Percentiles rank a stretch among this genome's conserved stretches.
These are phyloP conservation scores for Charanyca ferruginea DNA, from an alignment of 2,888 invertebrate genomes.

Conservation along the genomic window DNA sequence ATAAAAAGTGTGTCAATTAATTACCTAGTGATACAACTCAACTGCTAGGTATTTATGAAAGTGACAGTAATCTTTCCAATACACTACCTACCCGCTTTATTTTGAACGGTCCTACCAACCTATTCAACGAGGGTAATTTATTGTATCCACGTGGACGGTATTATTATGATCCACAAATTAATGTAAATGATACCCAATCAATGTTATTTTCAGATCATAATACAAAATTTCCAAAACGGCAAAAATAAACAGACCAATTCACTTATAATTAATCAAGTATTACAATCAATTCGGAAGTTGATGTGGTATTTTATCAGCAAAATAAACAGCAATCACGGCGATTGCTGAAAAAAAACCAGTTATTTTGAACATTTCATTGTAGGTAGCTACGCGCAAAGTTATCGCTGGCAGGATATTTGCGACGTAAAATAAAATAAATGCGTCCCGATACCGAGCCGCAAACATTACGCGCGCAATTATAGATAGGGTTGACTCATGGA, in stretches of 20 bases:
- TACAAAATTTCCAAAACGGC: constrained; percentile 14
- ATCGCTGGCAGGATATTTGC: constrained; percentile 55
- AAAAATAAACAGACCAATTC: constrained; percentile 13
- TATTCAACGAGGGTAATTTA: too few relatives aligned
- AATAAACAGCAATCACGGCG: constrained; percentile 50
- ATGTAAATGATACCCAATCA: not conserved
- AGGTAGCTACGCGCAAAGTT: constrained; percentile 39
- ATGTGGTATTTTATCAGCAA: constrained; percentile 35
- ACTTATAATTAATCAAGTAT: constrained; percentile 32
- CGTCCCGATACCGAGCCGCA: constrained; percentile 57
- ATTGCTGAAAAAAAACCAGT: constrained; percentile 41
- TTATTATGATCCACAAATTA: not conserved
- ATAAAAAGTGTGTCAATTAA: too few relatives aligned
- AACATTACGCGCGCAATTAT: constrained; percentile 63
- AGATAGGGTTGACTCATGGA: constrained; percentile 56
- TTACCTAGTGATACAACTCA: too few relatives aligned
- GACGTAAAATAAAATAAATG: constrained; percentile 66
- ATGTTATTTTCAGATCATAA: constrained; percentile 3
- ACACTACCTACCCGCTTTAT: too few relatives aligned
- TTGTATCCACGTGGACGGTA: not conserved
- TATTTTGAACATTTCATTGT: constrained; percentile 47
- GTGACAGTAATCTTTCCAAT: too few relatives aligned
- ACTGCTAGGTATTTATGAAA: too few relatives aligned
- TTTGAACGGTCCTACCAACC: too few relatives aligned
- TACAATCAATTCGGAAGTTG: constrained; percentile 41